A percentile compares a stretch with the other conserved stretches of the same genome.
Conservation (phyloP, 2,797 vertebrate species). For the Microcaecilia unicolor region DNA sequence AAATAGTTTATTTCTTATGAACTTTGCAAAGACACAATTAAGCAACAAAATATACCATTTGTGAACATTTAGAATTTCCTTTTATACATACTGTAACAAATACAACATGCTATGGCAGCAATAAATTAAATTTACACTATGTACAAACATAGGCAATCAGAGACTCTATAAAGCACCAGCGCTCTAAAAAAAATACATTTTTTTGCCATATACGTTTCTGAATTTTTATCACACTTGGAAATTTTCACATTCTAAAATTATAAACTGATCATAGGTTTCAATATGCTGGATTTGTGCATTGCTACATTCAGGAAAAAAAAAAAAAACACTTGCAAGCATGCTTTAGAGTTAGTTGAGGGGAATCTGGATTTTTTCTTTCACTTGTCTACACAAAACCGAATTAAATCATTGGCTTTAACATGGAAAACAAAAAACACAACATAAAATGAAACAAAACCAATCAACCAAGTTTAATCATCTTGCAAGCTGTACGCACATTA, state of each 20-base stretch:
- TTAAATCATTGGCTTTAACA: too few species aligned
- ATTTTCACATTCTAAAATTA: constrained; percentile 19
- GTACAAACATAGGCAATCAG: constrained; percentile 64
- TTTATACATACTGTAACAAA: constrained; percentile 83
- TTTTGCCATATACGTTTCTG: constrained; percentile 27
- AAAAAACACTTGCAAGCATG: constrained; percentile 22
- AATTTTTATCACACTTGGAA: constrained; percentile 17
- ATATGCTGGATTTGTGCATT: constrained; percentile 9
- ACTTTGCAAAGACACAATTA: constrained; percentile 81
- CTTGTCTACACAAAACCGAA: too few species aligned
- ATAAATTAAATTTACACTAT: constrained; percentile 91
- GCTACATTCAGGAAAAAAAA: constrained; percentile 8
- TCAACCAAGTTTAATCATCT: too few species aligned
- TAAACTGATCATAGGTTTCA: constrained; percentile 19
- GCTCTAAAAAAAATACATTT: constrained; percentile 39
- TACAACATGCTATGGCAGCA: constrained; percentile 67
- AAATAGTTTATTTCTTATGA: constrained; percentile 88
- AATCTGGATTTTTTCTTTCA: too few species aligned
- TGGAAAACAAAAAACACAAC: too few species aligned
- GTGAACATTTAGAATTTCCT: constrained; percentile 66
- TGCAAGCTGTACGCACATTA: too few species aligned
- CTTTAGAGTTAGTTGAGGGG: constrained; percentile 4
- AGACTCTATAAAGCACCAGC: constrained; percentile 49
- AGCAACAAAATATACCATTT: constrained; percentile 98
- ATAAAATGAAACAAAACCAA: too few species aligned